Conservation (phyloP, 2,888 invertebrate genomes). For the Osmoderma eremita region DNA sequence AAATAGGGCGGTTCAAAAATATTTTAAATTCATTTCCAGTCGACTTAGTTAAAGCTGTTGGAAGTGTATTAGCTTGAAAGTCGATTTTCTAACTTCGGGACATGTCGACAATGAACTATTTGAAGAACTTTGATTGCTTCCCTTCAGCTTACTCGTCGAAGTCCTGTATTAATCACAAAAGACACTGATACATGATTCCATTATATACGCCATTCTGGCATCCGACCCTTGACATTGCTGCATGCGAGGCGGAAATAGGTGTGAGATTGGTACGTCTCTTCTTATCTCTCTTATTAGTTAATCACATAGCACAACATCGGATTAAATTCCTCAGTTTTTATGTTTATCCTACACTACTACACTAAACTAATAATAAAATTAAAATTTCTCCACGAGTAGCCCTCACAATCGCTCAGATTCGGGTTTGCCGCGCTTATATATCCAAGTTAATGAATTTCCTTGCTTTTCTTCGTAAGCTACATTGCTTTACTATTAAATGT, state of each 20-base stretch:
- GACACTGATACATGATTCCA: conserved; percentile 48
- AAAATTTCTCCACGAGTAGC: conserved; percentile 22
- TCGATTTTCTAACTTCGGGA: conserved; percentile 23
- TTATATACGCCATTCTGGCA: conserved; percentile 42
- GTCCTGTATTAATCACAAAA: conserved; percentile 45
- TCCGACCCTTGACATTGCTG: conserved; percentile 14
- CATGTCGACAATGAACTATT: conserved; percentile 33
- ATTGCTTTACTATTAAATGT: conserved; percentile 25
- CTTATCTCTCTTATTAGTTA: conserved; percentile 40
- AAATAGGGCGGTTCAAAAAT: conserved; percentile 5
- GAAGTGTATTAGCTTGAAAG: conserved; percentile 28
- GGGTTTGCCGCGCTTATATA: conserved; percentile 12
- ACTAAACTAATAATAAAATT: conserved; percentile 36
- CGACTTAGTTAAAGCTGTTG: conserved; percentile 13
- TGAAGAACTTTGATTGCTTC: conserved; percentile 60
- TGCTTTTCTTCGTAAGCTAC: conserved; percentile 24
- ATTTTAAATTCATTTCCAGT: background rate
- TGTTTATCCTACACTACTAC: conserved; percentile 13
- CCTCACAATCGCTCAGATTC: conserved; percentile 8
- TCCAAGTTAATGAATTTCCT: conserved; percentile 26
- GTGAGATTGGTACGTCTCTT: conserved; percentile 7
- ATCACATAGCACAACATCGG: conserved; percentile 37
- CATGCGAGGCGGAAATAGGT: background rate
- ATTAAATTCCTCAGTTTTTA: conserved; percentile 38
- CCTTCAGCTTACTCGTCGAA: conserved; percentile 46